Evolutionary conservation across 2,797 vertebrate species (phyloP).

Genomic region (Coranthus polyacanthus): DNA sequence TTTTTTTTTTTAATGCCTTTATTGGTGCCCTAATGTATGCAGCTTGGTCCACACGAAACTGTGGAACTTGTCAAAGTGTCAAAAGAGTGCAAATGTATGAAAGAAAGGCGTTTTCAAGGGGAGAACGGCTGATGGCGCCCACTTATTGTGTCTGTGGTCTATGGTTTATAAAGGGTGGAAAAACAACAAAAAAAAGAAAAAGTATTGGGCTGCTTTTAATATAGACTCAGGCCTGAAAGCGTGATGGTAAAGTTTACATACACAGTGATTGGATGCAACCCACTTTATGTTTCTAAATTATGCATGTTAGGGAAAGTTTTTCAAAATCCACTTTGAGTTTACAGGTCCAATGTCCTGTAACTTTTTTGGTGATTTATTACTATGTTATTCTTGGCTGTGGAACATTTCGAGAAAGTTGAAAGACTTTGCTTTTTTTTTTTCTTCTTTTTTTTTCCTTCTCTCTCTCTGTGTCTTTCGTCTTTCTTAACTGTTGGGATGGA

Average conservation of each 20-base stretch:
- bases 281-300: not conserved
- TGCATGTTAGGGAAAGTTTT: too few relatives aligned
- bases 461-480: not conserved
- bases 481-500: constrained; percentile 54
- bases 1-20: constrained; percentile 31
- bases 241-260: not conserved
- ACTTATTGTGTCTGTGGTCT: not conserved
- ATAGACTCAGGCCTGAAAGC: not conserved
- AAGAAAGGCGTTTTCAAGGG: constrained; percentile 11
- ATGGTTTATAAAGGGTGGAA: too few relatives aligned
- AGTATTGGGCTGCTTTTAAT: not conserved
- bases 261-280: not conserved
- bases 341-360: not conserved
- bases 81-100: not conserved
- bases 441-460: not conserved
- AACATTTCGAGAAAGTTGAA: constrained; percentile 22
- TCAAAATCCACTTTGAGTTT: not conserved
- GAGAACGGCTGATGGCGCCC: not conserved
- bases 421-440: not conserved
- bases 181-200: too few relatives aligned
- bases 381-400: too few relatives aligned
- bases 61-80: constrained; percentile 23
- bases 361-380: constrained; percentile 9
- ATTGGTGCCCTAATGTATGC: constrained; percentile 35
- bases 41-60: constrained; percentile 26